Base-by-base conservation (phyloP, 2,113 vertebrate genomes). In the Perca schrenkii region DNA sequence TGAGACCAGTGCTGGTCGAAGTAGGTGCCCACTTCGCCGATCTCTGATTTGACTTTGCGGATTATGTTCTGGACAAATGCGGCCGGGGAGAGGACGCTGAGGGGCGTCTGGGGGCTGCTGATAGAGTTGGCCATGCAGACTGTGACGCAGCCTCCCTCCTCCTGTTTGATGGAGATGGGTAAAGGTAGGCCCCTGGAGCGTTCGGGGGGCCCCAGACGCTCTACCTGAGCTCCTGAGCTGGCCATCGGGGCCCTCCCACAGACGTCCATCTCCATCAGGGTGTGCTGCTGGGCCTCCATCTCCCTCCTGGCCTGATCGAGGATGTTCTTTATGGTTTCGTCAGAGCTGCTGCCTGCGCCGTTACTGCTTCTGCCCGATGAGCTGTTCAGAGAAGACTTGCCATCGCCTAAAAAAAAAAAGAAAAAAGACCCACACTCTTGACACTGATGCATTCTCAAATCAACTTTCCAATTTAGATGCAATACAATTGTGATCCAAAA, bases 61-160 rank as follows among this genome's bases (percentile, higher is more conserved):
- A 99, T 99, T 87, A 99, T 99, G 94, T 96, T 99, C 93, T 99
- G 98, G 53, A 99, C 98, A 0, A 99, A 99, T 67, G 97, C 98
- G 0, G 98, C 98, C 0, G 98, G 98, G 0, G 98, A 99, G 4
- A 99, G 96, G 58, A 97, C 96, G 0, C 97, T 95, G 77, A 98
- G 93, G 0, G 97, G 92, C 0, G 96, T 94, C 88, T 97, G 97
- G 1, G 95, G 93, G 74, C 95, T 93, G 67, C 94, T 93, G 1
- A 94, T 91, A 13, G 95, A 84, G 60, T 94, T 86, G 47, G 92
- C 91, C 83, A 92, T 81, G 80, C 95, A 94, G 53, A 92, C 75
- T 0, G 92, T 89, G 4, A 94, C 86, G 4, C 64, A 79, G 47
- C 87, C 87, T 3, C 96, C 91, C 43, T 99, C 97, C 88, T 99